A percentile compares a stretch with the other conserved stretches of the same genome.
phyloP scores from a whole-genome alignment of 2,113 vertebrate genomes.

The Gallinago jamesoni region DNA sequence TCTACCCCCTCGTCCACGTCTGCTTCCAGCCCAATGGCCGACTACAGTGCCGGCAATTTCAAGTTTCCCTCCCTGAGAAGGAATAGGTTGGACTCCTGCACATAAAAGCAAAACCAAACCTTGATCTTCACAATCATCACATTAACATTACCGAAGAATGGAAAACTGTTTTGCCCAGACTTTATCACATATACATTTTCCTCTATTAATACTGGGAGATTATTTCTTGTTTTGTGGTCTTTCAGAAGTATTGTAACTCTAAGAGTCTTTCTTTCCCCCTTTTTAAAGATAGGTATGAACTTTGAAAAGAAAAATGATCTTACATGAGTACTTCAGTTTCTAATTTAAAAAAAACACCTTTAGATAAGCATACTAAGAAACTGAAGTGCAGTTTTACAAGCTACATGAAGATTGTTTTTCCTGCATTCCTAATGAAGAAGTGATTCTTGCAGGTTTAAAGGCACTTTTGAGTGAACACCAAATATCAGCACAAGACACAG shows the following conservation, averaged over 20 bases:
- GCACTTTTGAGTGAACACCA: not conserved
- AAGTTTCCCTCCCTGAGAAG: conserved; percentile 94
- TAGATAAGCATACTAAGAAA: not conserved
- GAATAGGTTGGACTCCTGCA: conserved; percentile 87
- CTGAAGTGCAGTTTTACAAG: not conserved
- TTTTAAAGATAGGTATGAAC: not conserved
- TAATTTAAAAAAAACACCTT: not conserved
- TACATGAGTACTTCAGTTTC: not conserved
- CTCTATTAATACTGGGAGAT: not conserved
- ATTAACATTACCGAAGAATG: not conserved
- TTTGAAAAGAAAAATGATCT: not conserved
- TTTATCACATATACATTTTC: not conserved
- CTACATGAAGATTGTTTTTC: not conserved
- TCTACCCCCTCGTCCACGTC: conserved; percentile 85
- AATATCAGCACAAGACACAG: not conserved
- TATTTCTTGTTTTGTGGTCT: not conserved
- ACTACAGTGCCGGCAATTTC: conserved; percentile 97
- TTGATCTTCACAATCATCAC: conserved; percentile 49
- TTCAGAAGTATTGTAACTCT: not conserved
- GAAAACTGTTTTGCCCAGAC: not conserved
- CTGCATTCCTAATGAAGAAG: not conserved
- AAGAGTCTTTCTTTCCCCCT: not conserved
- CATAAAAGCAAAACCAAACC: conserved; percentile 52
- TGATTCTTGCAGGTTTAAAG: not conserved
- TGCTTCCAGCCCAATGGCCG: conserved; percentile 93